Conservation (phyloP, 2,888 invertebrate species). For the Protonemura montana region DNA sequence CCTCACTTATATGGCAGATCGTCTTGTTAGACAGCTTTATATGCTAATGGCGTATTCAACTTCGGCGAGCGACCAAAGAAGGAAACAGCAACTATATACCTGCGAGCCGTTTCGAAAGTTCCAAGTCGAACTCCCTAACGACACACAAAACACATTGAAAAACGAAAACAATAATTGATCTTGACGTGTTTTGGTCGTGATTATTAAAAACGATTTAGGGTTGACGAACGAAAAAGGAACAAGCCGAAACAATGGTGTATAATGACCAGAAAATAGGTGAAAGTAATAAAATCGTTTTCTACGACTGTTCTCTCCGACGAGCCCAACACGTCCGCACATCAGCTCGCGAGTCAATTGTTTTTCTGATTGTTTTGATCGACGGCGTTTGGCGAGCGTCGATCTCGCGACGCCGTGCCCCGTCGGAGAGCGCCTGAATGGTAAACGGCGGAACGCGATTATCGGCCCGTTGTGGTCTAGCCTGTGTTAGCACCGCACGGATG, state of each 20-base stretch:
- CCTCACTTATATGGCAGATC: slow-evolving; percentile 21
- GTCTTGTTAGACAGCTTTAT: slow-evolving; percentile 1
- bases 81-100: slow-evolving; percentile 22
- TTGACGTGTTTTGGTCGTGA: slow-evolving; percentile 28
- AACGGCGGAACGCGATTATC: neutral
- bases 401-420: neutral
- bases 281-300: neutral
- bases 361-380: neutral
- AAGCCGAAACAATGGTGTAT: slow-evolving; percentile 1
- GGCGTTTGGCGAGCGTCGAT: neutral
- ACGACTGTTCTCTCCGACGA: neutral
- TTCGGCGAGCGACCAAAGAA: neutral
- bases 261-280: neutral
- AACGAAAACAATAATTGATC: slow-evolving; percentile 34
- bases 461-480: neutral
- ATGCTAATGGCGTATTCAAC: slow-evolving; percentile 26
- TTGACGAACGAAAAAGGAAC: slow-evolving; percentile 1
- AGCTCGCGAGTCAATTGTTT: neutral
- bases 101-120: slow-evolving; percentile 28
- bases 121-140: neutral
- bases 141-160: slow-evolving; percentile 28
- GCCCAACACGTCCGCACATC: neutral
- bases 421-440: neutral
- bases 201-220: slow-evolving; percentile 35
- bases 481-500: neutral